Conservation (phyloP, 2,113 vertebrate species). For the Cochlearius cochlearius region DNA sequence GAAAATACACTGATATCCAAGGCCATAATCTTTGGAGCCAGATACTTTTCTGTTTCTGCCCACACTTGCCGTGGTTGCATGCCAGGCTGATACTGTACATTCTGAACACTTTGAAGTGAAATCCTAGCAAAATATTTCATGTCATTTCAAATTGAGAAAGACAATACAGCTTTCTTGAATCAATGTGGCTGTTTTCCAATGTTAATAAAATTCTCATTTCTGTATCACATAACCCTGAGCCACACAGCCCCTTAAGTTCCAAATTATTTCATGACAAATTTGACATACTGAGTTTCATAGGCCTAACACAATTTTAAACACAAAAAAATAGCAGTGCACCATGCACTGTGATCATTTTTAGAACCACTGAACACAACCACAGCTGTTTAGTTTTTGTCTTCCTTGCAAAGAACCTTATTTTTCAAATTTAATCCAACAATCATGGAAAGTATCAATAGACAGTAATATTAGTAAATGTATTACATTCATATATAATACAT, state of each 20-base stretch:
- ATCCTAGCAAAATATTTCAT: constrained; percentile 15
- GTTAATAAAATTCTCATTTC: constrained; percentile 61
- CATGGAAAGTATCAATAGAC: constrained; percentile 32
- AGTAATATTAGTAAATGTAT: constrained; percentile 16
- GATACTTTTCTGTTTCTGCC: not conserved
- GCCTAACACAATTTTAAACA: constrained; percentile 23
- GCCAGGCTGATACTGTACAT: not conserved
- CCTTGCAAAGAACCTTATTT: constrained; percentile 2
- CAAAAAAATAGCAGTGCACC: constrained; percentile 14
- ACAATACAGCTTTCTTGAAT: constrained; percentile 24
- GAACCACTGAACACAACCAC: constrained; percentile 17
- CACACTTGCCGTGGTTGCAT: not conserved
- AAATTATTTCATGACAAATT: constrained; percentile 56
- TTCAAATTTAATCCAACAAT: constrained; percentile 6
- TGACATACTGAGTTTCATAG: constrained; percentile 18
- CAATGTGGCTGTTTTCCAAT: constrained; percentile 48
- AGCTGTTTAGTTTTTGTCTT: constrained; percentile 23
- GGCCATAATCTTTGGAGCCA: not conserved
- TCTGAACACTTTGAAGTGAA: constrained; percentile 29
- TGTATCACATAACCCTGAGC: constrained; percentile 10
- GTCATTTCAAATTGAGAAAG: constrained; percentile 47
- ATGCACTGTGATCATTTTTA: constrained; percentile 31
- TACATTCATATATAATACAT: not conserved
- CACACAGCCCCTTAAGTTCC: not conserved
- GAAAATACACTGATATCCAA: not conserved